Percentiles rank a stretch among this genome's conserved stretches.
phyloP scores from a whole-genome alignment of 2,113 vertebrate genomes.

The Triplophysa tibetana region DNA sequence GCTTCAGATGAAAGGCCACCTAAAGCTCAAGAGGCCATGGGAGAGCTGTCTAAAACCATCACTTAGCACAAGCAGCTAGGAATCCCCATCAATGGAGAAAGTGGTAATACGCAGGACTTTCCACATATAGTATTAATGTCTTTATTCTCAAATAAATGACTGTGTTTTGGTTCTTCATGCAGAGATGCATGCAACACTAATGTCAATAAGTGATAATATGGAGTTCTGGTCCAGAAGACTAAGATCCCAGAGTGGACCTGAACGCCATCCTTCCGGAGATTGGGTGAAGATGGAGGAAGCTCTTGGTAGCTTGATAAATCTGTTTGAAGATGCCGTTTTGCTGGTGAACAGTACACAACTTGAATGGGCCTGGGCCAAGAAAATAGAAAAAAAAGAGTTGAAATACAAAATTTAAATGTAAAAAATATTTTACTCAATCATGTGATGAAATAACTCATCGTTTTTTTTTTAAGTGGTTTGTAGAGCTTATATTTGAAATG shows the following conservation, averaged over 20 bases:
- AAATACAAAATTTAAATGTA: too few species aligned
- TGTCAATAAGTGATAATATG: conserved; percentile 64
- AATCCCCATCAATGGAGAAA: conserved; percentile 71
- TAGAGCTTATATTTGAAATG: neutral
- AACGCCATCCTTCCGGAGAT: conserved; percentile 53
- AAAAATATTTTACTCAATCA: too few species aligned
- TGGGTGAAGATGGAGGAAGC: conserved; percentile 66
- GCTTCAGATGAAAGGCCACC: conserved; percentile 60
- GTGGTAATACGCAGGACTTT: conserved; percentile 67
- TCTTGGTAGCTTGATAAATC: conserved; percentile 63
- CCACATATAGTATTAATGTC: neutral
- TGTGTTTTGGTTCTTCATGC: conserved; percentile 29
- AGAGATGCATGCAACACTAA: conserved; percentile 72
- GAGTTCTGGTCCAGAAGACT: conserved; percentile 73
- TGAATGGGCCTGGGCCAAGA: conserved; percentile 48
- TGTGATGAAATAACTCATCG: too few species aligned
- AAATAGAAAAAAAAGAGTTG: neutral
- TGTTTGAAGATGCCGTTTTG: conserved; percentile 61
- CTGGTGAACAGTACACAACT: conserved; percentile 52
- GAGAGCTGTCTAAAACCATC: conserved; percentile 61
- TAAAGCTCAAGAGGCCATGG: conserved; percentile 58
- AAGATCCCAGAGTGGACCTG: conserved; percentile 35
- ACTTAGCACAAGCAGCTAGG: conserved; percentile 64
- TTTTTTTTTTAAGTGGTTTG: too few species aligned
- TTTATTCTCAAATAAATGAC: neutral